A percentile compares a stretch with the other conserved stretches of the same genome.
Evolutionary conservation across 2,113 vertebrate species (phyloP).

Genomic region (Aplodontia rufa): DNA sequence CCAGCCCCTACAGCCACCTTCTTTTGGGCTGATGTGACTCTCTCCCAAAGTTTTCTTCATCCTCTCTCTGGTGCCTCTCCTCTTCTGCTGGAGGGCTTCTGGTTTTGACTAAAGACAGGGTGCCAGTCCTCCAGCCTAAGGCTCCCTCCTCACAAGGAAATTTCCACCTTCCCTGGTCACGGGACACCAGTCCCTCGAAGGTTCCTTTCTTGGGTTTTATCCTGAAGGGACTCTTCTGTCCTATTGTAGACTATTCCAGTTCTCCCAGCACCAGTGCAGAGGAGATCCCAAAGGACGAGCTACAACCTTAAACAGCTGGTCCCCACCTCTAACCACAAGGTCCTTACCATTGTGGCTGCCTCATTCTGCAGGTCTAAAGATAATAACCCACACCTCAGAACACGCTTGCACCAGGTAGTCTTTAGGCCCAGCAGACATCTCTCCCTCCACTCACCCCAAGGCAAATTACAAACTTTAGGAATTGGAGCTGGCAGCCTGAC

Average conservation of each 20-base stretch:
- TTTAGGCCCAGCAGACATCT: too few species aligned
- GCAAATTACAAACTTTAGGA: background rate
- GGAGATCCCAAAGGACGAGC: background rate
- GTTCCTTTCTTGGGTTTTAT: background rate
- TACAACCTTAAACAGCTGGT: background rate
- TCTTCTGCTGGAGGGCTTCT: background rate
- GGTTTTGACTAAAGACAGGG: background rate
- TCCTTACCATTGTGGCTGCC: background rate
- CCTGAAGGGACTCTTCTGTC: background rate
- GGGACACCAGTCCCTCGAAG: background rate
- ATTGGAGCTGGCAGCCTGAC: background rate
- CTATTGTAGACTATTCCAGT: background rate
- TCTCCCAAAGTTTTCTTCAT: background rate
- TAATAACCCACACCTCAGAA: too few species aligned
- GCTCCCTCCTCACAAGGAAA: background rate
- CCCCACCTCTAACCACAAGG: background rate
- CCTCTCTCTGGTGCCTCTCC: background rate
- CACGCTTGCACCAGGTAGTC: background rate
- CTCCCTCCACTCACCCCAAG: background rate
- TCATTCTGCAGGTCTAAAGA: background rate
- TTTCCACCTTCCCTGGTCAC: background rate
- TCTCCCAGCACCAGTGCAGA: background rate
- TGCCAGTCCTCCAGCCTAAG: background rate
- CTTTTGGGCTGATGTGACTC: background rate
- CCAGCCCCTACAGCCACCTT: background rate